Evolutionary conservation across 2,797 vertebrate species (phyloP), one percentile per base, ranked within the genome.

Genomic region (Rhinophrynus dorsalis): DNA sequence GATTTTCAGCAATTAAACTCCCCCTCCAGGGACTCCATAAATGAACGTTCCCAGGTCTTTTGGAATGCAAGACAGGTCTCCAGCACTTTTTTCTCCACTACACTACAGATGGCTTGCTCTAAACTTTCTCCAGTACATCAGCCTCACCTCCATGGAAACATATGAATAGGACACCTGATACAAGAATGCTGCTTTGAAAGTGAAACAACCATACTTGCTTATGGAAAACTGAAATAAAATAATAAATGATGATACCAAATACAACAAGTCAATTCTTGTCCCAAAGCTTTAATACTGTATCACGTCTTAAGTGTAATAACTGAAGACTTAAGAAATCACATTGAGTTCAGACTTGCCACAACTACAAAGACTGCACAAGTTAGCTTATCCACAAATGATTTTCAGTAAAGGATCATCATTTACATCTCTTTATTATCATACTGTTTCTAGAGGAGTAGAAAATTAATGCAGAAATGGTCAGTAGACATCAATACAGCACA

Each of bases 211-310:
- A 18, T 9, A 0, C 13, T 35, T 35, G 32, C 32, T 35, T 35
- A 35, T 35, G 32, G 9, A 35, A 35, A 35, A 35, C 9, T 35
- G 32, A 35, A 35, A 12, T 9, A 35, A 35, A 12, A 35, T 35
- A 35, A 35, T 35, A 35, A 9, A 35, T 35, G 9, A 35, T 10
- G 32, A 35, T 12, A 35, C 9, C 9, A 12, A 35, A 35, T 35
- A 9, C 17, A 64, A 15, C 47, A 64, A 52, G 47, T 51, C 24
- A 13, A 13, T 21, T 65, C 48, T 52, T 65, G 61, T 35, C 17
- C 29, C 6, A 54, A 5, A 20, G 20, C 18, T 6, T 6, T 17
- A 8, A n/a, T n/a, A n/a, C n/a, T n/a, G n/a, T n/a, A n/a, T 21
- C 13, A 47, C 47, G 45, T 33, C 6, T 12, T n/a, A 1, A 2